Evolutionary conservation across 2,113 vertebrate species (phyloP), one percentile per base, ranked within the genome.

Genomic region (Mohoua ochrocephala): DNA sequence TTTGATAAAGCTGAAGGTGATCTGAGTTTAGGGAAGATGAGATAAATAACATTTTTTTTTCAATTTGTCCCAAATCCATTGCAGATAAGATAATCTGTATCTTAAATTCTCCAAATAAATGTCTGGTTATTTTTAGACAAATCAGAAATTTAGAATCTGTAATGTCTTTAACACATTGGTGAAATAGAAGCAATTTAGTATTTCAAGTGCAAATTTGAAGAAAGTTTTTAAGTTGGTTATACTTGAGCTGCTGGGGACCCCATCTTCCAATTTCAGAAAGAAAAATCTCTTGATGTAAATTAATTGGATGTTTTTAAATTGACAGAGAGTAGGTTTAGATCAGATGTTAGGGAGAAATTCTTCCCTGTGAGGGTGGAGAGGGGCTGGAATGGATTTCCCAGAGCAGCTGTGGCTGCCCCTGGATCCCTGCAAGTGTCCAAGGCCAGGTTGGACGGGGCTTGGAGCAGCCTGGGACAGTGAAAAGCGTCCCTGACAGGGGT

Each of bases 381-480:
- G 23, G 16, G 14, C 54, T 61, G 68, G 47, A 17, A 61, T n/a
- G 42, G 70, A n/a, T 22, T 61, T 30, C 6, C 21, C 70, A 76
- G 54, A 61, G 47, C 0, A 83, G 63, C 61, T 54, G 70, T 27
- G 61, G 45, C 45, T 82, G 53, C 39, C 24, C 61, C 69, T 53
- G 41, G 33, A 23, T 10, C 53, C 78, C 53, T 68, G 70, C 39
- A 0, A 76, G 24, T 31, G 70, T 1, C 63, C 61, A 69, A 83
- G 47, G 39, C 28, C 45, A 31, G 47, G 54, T 0, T 61, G 39
- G 53, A 41, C 0, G 0, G 77, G 68, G 5, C 59, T 65, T 33
- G 77, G 68, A 44, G 28, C 24, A 41, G 0, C 30, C 53, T 75
- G 87, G 78, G 45, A 6, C 0, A 2, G 61, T 21, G 63, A 37